Conservation (phyloP, 2,797 vertebrate species). For the Sebastes iracundus region DNA sequence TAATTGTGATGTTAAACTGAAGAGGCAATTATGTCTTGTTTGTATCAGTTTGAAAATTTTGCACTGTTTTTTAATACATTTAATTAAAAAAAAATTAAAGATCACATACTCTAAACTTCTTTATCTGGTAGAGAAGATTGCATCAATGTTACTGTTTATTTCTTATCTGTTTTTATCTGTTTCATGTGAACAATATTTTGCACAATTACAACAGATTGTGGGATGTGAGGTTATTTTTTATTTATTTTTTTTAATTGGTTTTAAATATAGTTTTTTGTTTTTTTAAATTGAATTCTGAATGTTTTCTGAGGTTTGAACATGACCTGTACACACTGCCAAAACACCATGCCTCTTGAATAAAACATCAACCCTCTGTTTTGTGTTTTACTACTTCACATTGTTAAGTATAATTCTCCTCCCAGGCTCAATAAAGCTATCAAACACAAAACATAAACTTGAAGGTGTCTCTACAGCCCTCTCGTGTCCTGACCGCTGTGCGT, state of each 20-base stretch:
- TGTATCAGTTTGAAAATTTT: neutral
- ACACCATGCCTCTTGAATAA: constrained; percentile 52
- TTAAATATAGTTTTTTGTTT: neutral
- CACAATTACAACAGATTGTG: neutral
- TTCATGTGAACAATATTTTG: neutral
- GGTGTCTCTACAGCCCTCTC: constrained; percentile 19
- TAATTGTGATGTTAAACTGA: constrained; percentile 1
- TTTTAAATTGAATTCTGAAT: neutral
- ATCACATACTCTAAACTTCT: neutral
- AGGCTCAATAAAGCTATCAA: constrained; percentile 36
- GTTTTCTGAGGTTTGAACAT: neutral
- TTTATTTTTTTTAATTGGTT: neutral
- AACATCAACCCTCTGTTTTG: constrained; percentile 42
- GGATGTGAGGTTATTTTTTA: neutral
- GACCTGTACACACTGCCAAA: constrained; percentile 30
- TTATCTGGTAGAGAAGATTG: neutral
- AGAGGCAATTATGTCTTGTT: neutral
- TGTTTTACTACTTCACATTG: constrained; percentile 42
- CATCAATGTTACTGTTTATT: neutral
- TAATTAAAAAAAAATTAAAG: neutral
- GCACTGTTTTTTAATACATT: neutral
- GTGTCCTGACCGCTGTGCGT: constrained; percentile 29
- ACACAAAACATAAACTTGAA: constrained; percentile 28
- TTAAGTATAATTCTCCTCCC: neutral
- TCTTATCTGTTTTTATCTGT: neutral